A percentile compares a stretch with the other conserved stretches of the same genome.
These are phyloP conservation scores for Nephrotoma guestfalica DNA, from an alignment of 2,888 invertebrate genomes.

Conservation along the genomic window DNA sequence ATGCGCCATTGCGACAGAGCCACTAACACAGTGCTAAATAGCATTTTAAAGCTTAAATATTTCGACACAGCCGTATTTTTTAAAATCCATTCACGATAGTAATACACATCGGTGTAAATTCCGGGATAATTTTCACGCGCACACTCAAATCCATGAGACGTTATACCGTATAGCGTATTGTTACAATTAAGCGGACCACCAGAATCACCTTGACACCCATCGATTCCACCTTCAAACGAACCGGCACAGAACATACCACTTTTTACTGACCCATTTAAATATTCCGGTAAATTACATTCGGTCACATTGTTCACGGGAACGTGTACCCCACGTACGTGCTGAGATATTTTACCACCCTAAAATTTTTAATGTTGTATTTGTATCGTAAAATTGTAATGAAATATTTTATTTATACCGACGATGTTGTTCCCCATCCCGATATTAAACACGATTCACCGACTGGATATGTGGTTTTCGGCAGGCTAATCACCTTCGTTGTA, in stretches of 20 bases:
- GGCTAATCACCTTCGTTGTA: neutral
- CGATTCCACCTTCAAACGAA: slow-evolving; percentile 5
- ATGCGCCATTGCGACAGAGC: neutral
- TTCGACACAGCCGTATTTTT: neutral
- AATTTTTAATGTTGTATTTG: neutral
- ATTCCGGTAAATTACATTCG: neutral
- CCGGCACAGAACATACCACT: slow-evolving; percentile 9
- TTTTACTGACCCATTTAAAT: neutral
- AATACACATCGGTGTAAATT: neutral
- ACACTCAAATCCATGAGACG: neutral
- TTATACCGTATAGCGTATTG: neutral
- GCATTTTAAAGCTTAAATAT: neutral
- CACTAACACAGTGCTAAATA: neutral
- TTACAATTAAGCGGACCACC: slow-evolving; percentile 2
- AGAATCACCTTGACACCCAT: slow-evolving; percentile 6
- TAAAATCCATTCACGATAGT: neutral
- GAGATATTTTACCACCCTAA: neutral
- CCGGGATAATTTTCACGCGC: neutral
- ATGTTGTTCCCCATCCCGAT: slow-evolving; percentile 8
- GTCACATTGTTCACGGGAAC: neutral
- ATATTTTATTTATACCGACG: neutral
- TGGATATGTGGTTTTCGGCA: neutral
- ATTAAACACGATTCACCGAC: neutral
- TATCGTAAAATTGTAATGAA: neutral
- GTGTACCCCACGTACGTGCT: neutral